Evolutionary conservation across 1,140 invertebrate species (phyloP).

Genomic region (Trichoplusia ni): DNA sequence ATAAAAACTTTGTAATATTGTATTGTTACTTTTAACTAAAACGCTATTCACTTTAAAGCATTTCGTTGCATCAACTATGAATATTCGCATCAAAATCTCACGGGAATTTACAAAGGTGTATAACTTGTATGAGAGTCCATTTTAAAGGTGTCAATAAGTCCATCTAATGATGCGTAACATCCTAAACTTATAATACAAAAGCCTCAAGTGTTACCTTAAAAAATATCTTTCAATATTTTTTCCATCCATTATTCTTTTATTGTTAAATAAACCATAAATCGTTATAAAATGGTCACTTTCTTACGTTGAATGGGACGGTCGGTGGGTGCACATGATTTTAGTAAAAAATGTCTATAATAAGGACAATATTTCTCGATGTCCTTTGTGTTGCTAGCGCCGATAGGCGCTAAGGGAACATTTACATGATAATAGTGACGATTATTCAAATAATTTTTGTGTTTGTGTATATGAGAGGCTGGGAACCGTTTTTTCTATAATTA

Average conservation of each 20-base stretch:
- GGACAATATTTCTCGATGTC: slow-evolving; percentile 62
- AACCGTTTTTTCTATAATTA: slow-evolving; percentile 35
- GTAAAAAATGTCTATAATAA: slow-evolving; percentile 59
- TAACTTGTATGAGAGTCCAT: too few relatives aligned
- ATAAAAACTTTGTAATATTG: too few relatives aligned
- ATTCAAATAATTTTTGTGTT: slow-evolving; percentile 54
- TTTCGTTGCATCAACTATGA: slow-evolving; percentile 31
- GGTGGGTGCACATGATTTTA: slow-evolving; percentile 59
- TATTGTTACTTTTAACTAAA: too few relatives aligned
- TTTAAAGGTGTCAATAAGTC: slow-evolving; percentile 57
- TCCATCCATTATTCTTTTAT: slow-evolving; percentile 70
- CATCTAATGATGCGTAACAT: slow-evolving; percentile 68
- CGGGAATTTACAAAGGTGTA: too few relatives aligned
- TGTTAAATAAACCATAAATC: slow-evolving; percentile 81
- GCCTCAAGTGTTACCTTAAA: slow-evolving; percentile 44
- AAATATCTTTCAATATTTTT: slow-evolving; percentile 58
- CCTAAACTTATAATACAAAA: slow-evolving; percentile 57
- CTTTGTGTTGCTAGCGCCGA: slow-evolving; percentile 61
- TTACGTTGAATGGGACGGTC: slow-evolving; percentile 59
- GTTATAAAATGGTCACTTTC: slow-evolving; percentile 72
- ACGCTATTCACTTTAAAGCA: not conserved
- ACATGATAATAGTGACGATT: slow-evolving; percentile 62
- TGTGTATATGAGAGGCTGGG: slow-evolving; percentile 41
- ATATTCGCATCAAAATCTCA: slow-evolving; percentile 46
- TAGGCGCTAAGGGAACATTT: slow-evolving; percentile 69